A percentile compares a stretch with the other conserved stretches of the same genome.
These are phyloP conservation scores for Hyperopisus bebe DNA, from an alignment of 2,113 vertebrate genomes.

Conservation along the genomic window DNA sequence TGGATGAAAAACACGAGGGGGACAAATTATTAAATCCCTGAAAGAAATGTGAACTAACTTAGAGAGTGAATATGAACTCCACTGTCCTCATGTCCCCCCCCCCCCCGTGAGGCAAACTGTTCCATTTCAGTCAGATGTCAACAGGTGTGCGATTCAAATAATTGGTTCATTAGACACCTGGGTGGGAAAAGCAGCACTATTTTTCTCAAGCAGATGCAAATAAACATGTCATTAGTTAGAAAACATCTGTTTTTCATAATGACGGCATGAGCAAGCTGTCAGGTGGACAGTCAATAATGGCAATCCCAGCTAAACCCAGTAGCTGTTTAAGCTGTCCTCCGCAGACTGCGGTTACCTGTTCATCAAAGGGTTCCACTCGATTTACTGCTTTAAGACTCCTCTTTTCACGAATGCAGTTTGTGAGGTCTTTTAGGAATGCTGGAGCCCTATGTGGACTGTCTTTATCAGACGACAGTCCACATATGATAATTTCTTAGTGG, in stretches of 20 bases:
- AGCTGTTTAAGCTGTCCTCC: not conserved
- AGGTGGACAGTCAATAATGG: constrained; percentile 12
- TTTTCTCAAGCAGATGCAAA: not conserved
- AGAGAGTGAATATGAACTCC: not conserved
- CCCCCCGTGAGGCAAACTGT: not conserved
- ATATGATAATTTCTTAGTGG: not conserved
- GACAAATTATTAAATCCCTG: constrained; percentile 26
- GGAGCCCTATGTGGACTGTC: not conserved
- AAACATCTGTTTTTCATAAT: constrained; percentile 7
- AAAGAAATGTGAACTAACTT: not conserved
- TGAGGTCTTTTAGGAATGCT: not conserved
- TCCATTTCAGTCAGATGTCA: not conserved
- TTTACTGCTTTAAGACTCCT: not conserved
- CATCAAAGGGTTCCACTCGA: not conserved
- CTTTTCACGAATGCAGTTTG: not conserved
- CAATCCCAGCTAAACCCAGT: not conserved
- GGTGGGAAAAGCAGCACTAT: not conserved
- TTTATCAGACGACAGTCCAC: no score
- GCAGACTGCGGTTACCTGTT: not conserved
- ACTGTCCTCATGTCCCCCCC: not conserved
- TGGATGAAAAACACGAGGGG: constrained; percentile 26
- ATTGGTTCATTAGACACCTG: not conserved
- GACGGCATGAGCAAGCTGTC: not conserved
- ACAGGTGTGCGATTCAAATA: not conserved
- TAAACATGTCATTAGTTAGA: not conserved